Evolutionary conservation across 2,888 invertebrate species (phyloP).

Genomic region (Laspeyria flexula): DNA sequence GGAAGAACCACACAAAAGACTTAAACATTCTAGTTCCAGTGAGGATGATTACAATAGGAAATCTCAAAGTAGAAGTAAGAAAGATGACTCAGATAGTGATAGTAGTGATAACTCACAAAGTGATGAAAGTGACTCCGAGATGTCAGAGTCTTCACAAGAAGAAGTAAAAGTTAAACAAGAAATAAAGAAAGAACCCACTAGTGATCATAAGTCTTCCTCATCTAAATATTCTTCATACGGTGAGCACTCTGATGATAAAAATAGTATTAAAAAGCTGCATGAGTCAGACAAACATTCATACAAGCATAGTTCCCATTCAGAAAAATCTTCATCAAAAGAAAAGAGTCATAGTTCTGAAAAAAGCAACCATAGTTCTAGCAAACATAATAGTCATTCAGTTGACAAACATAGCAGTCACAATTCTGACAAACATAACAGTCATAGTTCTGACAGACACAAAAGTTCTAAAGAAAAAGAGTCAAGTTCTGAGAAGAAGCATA

Average conservation of each 20-base stretch:
- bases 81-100: slow-evolving; percentile 55
- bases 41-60: slow-evolving; percentile 60
- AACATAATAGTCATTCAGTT: slow-evolving; percentile 43
- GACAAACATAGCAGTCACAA: slow-evolving; percentile 42
- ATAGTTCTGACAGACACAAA: slow-evolving; percentile 54
- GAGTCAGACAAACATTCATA: slow-evolving; percentile 54
- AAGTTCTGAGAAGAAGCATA: slow-evolving; percentile 60
- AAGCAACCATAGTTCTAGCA: slow-evolving; percentile 43
- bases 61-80: slow-evolving; percentile 49
- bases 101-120: slow-evolving; percentile 45
- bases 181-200: slow-evolving; percentile 61
- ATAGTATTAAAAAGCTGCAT: slow-evolving; percentile 50
- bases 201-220: slow-evolving; percentile 55
- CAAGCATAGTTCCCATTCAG: slow-evolving; percentile 54
- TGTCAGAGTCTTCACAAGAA: slow-evolving; percentile 67
- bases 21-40: slow-evolving; percentile 62
- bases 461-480: slow-evolving; percentile 58
- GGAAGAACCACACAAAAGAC: slow-evolving; percentile 66
- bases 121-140: slow-evolving; percentile 54
- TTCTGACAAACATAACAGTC: slow-evolving; percentile 47
- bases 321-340: slow-evolving; percentile 56
- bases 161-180: slow-evolving; percentile 58
- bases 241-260: slow-evolving; percentile 54
- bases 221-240: slow-evolving; percentile 56
- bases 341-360: slow-evolving; percentile 55